A percentile compares a stretch with the other conserved stretches of the same genome.
Evolutionary conservation across 2,888 invertebrate genomes (phyloP).

Genomic region (Oxycera nigricornis): DNA sequence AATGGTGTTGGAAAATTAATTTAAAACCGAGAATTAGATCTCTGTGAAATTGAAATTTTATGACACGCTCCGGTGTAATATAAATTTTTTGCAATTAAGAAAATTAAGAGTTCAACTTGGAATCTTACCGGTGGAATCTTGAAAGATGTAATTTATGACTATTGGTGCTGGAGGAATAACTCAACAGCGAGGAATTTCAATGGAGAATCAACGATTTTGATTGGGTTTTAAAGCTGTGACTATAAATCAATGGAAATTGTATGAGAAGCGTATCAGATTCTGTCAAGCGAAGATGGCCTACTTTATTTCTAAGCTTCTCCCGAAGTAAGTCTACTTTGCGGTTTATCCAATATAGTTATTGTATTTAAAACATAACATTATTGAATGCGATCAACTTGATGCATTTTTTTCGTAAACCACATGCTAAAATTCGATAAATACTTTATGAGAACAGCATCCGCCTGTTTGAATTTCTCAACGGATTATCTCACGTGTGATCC

Average conservation of each 20-base stretch:
- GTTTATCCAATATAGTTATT: no score
- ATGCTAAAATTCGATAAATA: no score
- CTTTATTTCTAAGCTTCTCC: no score
- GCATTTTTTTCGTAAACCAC: no score
- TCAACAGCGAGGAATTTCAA: no score
- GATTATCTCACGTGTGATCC: constrained; percentile 19
- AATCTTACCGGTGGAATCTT: neutral
- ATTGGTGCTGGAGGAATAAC: no score
- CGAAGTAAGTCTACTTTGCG: no score
- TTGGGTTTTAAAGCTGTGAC: neutral
- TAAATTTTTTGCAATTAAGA: neutral
- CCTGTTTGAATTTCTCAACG: neutral
- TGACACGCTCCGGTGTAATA: neutral
- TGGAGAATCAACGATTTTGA: no score
- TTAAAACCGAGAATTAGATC: neutral
- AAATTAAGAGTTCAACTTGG: constrained; percentile 19
- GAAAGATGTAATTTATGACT: neutral
- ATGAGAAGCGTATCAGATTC: neutral
- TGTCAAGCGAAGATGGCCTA: no score
- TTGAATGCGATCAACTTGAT: no score
- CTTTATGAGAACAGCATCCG: neutral
- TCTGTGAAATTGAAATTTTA: neutral
- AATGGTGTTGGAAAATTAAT: constrained; percentile 15
- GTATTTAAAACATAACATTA: no score
- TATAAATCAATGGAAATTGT: neutral